Percentiles rank a stretch among this genome's conserved stretches.
phyloP scores from a whole-genome alignment of 2,888 invertebrate species.

The Oeneis ivallda region DNA sequence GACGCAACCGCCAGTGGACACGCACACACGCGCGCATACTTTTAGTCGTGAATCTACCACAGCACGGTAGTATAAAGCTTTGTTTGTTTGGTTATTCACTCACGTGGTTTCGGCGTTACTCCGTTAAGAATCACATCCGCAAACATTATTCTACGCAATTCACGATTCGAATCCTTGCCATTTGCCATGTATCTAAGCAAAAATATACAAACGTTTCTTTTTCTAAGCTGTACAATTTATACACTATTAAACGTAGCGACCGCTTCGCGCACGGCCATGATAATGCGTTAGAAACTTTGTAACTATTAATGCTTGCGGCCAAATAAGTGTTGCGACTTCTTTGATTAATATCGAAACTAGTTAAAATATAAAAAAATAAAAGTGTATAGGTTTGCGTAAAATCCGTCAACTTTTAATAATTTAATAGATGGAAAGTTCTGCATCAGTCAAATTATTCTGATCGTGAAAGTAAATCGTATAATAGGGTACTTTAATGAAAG shows the following conservation, averaged over 20 bases:
- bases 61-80: too few relatives aligned
- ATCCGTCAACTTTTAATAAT: too few relatives aligned
- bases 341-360: too few relatives aligned
- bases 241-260: conserved; percentile 57
- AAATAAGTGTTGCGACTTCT: not conserved
- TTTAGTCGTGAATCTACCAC: too few relatives aligned
- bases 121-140: conserved; percentile 47
- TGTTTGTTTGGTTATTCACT: too few relatives aligned
- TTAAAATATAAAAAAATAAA: not conserved
- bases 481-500: too few relatives aligned
- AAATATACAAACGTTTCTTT: conserved; percentile 70
- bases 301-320: not conserved
- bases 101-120: conserved; percentile 17
- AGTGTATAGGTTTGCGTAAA: too few relatives aligned
- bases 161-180: conserved; percentile 57
- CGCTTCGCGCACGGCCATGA: conserved; percentile 48
- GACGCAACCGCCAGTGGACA: too few relatives aligned
- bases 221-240: conserved; percentile 77
- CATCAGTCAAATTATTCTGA: too few relatives aligned
- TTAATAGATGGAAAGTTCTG: too few relatives aligned
- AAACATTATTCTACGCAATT: conserved; percentile 56
- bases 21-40: too few relatives aligned
- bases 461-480: too few relatives aligned
- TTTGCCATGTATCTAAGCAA: conserved; percentile 65
- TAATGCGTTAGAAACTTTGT: conserved; percentile 1